Base-by-base conservation (phyloP, 2,888 invertebrate species). In the Athalia rosae region DNA sequence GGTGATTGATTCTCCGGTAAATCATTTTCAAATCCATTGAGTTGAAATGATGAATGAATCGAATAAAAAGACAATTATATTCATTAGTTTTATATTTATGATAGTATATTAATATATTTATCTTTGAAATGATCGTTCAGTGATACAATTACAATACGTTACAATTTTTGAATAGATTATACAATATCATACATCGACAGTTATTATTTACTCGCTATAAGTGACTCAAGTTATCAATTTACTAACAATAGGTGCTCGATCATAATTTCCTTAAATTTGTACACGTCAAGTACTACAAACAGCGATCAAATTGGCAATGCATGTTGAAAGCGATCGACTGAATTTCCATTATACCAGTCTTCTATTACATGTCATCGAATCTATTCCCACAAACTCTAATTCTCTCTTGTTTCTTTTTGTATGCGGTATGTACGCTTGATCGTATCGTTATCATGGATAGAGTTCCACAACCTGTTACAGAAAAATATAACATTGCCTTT, bases 111-210 rank as follows among this genome's bases (percentile, higher is more conserved):
- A 56, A 56, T 76, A 58, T 66, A 28, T 76, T n/a, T 71, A 71
- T 45, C n/a, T 58, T 47, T 66, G 43, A 43, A 13, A 43, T 66
- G 47, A n/a, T 8, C 43, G 47, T 80, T 80, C 78, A 79, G 82
- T 79, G 67, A 81, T 81, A 82, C 78, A 80, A 53, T 67, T 67
- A 67, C 67, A 67, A 67, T 67, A 67, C 1, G 50, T 71, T 71
- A 71, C 45, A 71, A 28, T 28, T 28, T 28, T 28, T 28, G n/a
- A 28, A 28, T 28, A 28, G 28, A 28, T 28, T 87, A 84, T 87
- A 86, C 86, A 87, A 82, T 85, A 84, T 84, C 79, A 82, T 84
- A 83, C 87, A 87, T 83, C 81, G 82, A 87, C 82, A 87, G 82
- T 84, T 15, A 77, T 73, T 50, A 63, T 47, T 47, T 13, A 66